Base-by-base conservation (phyloP, 2,113 vertebrate species). In the Tragelaphus strepsiceros region DNA sequence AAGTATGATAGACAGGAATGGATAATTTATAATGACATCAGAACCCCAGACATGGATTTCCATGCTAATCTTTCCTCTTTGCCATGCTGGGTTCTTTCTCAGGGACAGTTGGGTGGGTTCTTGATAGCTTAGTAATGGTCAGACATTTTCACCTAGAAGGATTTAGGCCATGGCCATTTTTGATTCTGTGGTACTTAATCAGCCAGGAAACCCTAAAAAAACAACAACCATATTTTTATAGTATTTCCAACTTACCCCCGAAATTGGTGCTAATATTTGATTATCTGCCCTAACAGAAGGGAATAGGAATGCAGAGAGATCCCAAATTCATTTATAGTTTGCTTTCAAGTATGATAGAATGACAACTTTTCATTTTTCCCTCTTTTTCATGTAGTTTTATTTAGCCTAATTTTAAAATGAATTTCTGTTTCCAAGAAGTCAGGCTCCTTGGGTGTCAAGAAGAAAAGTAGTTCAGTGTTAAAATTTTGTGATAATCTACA, bases 261-360 rank as follows among this genome's bases (percentile, higher is more conserved):
- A 91, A 92, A 32, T 61, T 64, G 19, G 14, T 95, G 87, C 56
- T 35, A 85, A 35, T 97, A 93, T 93, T 97, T 97, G 46, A 85
- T 71, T 92, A 87, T 88, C 46, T 87, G 8, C 28, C 35, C 58
- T 77, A 77, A 71, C 28, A 91, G 62, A 96, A 67, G 39, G 39
- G 22, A 95, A 32, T 43, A 81, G 16, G 13, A 43, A 58, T 39
- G 6, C 14, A 82, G 28, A 92, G 22, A 74, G 58, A 93, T 59
- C 12, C 35, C n/a, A 32, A 86, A 59, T 19, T 81, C 74, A 95
- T 92, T 97, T 97, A 46, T 93, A 67, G 80, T 97, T 98, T 87
- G 74, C 54, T 92, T 91, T 93, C 19, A 51, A 83, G 13, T 58
- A 90, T 28, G 39, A 77, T 43, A 43, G 14, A 77, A 94, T 90